These are phyloP conservation scores for Notoglanidium macrostoma DNA, from an alignment of 2,797 vertebrate species.

Conservation along the genomic window DNA sequence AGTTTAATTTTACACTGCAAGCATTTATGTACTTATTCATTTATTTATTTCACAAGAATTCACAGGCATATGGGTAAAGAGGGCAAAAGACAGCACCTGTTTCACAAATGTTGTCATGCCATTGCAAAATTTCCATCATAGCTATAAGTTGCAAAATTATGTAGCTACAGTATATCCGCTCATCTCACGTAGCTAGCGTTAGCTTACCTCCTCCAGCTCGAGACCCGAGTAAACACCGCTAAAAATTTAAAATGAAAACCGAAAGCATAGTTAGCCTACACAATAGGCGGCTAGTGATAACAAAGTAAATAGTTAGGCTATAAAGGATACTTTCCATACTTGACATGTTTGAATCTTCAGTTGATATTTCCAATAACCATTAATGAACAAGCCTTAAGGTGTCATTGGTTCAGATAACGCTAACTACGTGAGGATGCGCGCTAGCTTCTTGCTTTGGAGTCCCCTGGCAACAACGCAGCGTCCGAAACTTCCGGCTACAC, in stretches of 20 bases:
- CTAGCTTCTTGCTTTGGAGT: constrained; percentile 30
- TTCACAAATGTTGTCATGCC: background rate
- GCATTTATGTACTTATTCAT: background rate
- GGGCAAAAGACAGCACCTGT: background rate
- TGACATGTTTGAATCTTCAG: background rate
- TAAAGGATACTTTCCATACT: background rate
- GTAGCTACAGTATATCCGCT: background rate
- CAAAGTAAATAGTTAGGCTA: too few relatives aligned
- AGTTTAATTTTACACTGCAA: background rate
- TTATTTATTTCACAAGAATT: background rate
- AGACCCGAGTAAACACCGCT: background rate
- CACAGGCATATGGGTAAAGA: background rate
- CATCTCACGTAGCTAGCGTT: background rate
- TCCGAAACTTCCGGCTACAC: constrained; percentile 37
- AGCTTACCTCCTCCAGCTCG: background rate
- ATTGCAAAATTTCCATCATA: background rate
- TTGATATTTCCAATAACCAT: background rate
- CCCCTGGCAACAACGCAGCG: constrained; percentile 22
- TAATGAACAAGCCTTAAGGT: background rate
- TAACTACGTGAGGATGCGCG: background rate
- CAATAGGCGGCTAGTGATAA: background rate
- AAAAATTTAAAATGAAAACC: background rate
- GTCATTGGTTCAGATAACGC: background rate
- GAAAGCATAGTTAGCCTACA: background rate
- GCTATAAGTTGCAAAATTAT: background rate